Evolutionary conservation across 2,888 invertebrate genomes (phyloP), one percentile per base, ranked within the genome.

Genomic region (Saturnia pavonia): DNA sequence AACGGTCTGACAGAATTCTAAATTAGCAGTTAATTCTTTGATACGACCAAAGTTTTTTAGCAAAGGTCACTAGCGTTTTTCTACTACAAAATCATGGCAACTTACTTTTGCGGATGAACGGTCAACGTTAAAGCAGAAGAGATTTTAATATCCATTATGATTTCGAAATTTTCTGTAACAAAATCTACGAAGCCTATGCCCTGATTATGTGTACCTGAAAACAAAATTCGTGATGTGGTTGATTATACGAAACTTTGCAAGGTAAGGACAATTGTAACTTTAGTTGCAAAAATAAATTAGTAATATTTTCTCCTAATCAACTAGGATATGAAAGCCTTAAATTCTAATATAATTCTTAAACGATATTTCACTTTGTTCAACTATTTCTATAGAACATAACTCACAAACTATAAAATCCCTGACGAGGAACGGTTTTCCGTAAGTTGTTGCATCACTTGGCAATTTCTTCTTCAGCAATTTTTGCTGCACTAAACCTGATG

Each of bases 351-450:
- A 34, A 45, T 45, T 45, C 1, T 45, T 45, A 45, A 7, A n/a
- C 19, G 19, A n/a, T 19, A 19, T 7, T 48, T 48, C 48, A 48
- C 7, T 48, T 7, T 48, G 19, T 19, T 6, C 19, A 48, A 48
- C 16, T 16, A 48, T 48, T 48, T 1, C 8, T 48, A 48, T 48
- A 4, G 45, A 16, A 45, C 14, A 14, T 45, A 1, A 72, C 94
- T 89, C 85, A 96, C 96, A 91, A 51, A 95, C 82, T 70, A 95
- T 84, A 76, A 95, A 96, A 77, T 95, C 95, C 69, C 94, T 88
- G 16, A 95, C 84, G 43, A 94, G 74, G 76, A 96, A 95, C 0
- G 94, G 92, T 67, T 90, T 89, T 25, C 85, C 86, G 9, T 85
- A 77, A 0, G 92, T 75, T 0, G 94, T 94, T 0, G 94, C 94